Percentiles rank a stretch among this genome's conserved stretches.
Conservation (phyloP, 2,113 vertebrate species). For the Pteropus alecto region DNA sequence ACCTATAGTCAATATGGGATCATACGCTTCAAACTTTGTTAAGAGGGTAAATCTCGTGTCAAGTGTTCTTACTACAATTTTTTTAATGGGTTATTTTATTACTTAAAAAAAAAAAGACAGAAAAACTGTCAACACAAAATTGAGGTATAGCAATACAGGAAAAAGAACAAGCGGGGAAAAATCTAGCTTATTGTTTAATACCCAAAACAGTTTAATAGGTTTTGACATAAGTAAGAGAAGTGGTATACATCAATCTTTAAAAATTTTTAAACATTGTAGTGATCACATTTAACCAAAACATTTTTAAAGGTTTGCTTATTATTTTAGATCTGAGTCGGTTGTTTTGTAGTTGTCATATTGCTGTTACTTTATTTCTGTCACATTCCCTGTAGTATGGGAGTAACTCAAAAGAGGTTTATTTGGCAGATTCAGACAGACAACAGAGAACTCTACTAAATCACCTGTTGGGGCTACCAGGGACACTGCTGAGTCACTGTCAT, state of each 20-base stretch:
- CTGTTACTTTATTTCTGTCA: neutral
- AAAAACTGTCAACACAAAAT: neutral
- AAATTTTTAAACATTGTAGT: neutral
- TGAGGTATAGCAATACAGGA: neutral
- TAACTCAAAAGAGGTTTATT: neutral
- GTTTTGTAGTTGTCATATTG: neutral
- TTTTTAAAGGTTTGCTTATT: neutral
- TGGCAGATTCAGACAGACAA: neutral
- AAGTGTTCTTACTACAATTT: neutral
- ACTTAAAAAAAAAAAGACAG: neutral
- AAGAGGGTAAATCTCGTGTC: too few relatives aligned
- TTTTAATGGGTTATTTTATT: neutral
- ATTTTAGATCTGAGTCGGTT: neutral
- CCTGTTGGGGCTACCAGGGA: too few relatives aligned
- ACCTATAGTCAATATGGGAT: neutral
- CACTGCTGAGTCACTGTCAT: neutral
- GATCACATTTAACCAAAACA: neutral
- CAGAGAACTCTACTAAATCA: neutral
- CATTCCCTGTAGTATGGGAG: neutral
- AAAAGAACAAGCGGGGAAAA: fast-evolving
- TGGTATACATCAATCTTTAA: neutral
- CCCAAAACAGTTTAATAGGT: neutral
- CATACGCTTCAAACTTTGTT: neutral
- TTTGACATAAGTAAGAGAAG: neutral
- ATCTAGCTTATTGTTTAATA: neutral